A percentile compares a stretch with the other conserved stretches of the same genome.
Conservation (phyloP, 2,113 vertebrate genomes). For the Microtus richardsoni region DNA sequence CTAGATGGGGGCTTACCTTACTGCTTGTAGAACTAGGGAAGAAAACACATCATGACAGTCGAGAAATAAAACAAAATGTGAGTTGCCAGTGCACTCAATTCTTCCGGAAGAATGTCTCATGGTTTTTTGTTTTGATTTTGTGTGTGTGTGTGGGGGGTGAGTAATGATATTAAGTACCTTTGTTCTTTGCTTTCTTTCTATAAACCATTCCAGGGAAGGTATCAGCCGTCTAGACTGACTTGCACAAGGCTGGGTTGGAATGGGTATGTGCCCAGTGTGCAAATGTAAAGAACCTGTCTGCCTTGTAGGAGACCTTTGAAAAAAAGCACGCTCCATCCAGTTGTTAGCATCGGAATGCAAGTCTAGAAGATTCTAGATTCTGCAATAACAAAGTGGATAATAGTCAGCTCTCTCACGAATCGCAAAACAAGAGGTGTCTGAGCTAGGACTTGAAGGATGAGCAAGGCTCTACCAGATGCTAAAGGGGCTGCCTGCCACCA, state of each 20-base stretch:
- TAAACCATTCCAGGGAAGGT: not conserved
- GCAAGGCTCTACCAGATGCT: not conserved
- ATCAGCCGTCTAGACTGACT: conserved; percentile 15
- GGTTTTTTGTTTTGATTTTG: not conserved
- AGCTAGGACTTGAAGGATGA: not conserved
- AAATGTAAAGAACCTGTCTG: not conserved
- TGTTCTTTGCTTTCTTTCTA: not conserved
- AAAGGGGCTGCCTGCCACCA: not conserved
- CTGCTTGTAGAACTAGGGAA: not conserved
- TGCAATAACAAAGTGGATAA: not conserved
- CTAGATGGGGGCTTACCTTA: not conserved
- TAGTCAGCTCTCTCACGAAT: not conserved
- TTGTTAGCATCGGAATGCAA: not conserved
- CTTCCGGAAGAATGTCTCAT: not conserved
- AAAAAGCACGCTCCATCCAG: not conserved
- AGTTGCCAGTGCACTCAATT: not conserved
- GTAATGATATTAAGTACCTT: not conserved
- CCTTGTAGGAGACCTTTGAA: not conserved
- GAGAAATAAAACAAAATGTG: not conserved
- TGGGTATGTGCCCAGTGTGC: not conserved
- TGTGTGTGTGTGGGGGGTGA: not conserved
- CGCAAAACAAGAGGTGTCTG: not conserved
- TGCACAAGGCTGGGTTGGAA: not conserved
- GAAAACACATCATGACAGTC: not conserved
- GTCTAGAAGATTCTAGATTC: not conserved